These are phyloP conservation scores for Procapra przewalskii DNA, from an alignment of 2,113 vertebrate genomes.

Conservation along the genomic window DNA sequence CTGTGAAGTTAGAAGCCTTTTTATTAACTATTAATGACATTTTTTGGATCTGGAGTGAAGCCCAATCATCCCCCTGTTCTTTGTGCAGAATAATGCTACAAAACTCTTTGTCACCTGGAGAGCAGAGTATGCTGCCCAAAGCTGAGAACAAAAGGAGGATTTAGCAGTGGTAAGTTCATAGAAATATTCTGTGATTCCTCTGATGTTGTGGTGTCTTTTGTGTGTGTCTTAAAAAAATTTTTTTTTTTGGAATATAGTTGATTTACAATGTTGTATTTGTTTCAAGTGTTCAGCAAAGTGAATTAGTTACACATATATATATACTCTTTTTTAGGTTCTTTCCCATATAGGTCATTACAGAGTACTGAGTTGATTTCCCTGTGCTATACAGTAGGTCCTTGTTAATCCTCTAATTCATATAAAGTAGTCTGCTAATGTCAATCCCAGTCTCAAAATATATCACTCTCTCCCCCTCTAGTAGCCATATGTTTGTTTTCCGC, in stretches of 20 bases:
- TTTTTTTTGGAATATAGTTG: not conserved
- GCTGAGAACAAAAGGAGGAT: not conserved
- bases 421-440: not conserved
- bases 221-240: not conserved
- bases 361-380: not conserved
- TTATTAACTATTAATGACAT: not conserved
- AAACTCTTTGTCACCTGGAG: not conserved
- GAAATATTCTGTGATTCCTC: not conserved
- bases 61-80: not conserved
- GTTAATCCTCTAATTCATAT: not conserved
- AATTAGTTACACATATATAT: not conserved
- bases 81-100: not conserved
- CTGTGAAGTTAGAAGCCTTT: not conserved
- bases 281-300: not conserved
- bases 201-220: not conserved
- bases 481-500: not conserved
- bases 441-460: not conserved
- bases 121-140: not conserved
- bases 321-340: not conserved
- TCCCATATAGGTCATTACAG: not conserved
- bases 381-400: not conserved
- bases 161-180: not conserved
- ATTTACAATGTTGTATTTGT: not conserved
- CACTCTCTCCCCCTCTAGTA: not conserved
- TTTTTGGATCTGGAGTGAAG: not conserved